Percentiles rank a stretch among this genome's conserved stretches.
Conservation (phyloP, 2,797 vertebrate species). For the Sebastiscus albofasciatus region DNA sequence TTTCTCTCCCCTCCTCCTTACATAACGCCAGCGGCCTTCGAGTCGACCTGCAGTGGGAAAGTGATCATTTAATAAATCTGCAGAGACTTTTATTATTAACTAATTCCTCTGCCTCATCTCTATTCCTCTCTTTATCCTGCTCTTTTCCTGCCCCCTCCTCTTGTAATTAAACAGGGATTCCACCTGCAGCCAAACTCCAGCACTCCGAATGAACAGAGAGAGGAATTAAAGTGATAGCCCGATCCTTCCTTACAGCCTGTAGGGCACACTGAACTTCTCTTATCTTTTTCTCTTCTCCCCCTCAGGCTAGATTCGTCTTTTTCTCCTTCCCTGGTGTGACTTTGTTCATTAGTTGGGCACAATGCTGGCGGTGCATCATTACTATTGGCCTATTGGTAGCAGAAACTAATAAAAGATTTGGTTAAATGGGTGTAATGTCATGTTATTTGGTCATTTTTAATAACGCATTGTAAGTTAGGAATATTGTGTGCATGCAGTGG, state of each 20-base stretch:
- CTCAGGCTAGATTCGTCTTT: conserved; percentile 44
- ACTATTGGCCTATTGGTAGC: conserved; percentile 4
- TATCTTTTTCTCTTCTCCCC: conserved; percentile 54
- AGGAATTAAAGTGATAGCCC: conserved; percentile 67
- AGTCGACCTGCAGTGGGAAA: conserved; percentile 65
- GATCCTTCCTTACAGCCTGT: conserved; percentile 59
- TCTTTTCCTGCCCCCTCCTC: conserved; percentile 49
- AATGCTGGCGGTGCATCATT: conserved; percentile 31
- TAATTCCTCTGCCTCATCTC: conserved; percentile 74
- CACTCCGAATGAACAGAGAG: conserved; percentile 63
- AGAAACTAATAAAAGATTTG: conserved; percentile 14
- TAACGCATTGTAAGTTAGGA: not conserved
- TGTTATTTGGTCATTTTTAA: not conserved
- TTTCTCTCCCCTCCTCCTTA: conserved; percentile 31
- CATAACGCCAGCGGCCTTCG: conserved; percentile 44
- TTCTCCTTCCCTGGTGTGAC: conserved; percentile 49
- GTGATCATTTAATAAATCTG: conserved; percentile 77
- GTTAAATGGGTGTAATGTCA: conserved; percentile 1
- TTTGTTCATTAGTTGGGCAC: conserved; percentile 62
- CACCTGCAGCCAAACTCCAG: conserved; percentile 72
- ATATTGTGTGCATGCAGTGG: not conserved
- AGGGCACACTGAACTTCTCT: conserved; percentile 65
- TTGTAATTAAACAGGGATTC: conserved; percentile 74
- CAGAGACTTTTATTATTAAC: conserved; percentile 77
- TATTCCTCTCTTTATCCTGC: conserved; percentile 66